Evolutionary conservation across 2,113 vertebrate genomes (phyloP).

Genomic region (Gambusia affinis): DNA sequence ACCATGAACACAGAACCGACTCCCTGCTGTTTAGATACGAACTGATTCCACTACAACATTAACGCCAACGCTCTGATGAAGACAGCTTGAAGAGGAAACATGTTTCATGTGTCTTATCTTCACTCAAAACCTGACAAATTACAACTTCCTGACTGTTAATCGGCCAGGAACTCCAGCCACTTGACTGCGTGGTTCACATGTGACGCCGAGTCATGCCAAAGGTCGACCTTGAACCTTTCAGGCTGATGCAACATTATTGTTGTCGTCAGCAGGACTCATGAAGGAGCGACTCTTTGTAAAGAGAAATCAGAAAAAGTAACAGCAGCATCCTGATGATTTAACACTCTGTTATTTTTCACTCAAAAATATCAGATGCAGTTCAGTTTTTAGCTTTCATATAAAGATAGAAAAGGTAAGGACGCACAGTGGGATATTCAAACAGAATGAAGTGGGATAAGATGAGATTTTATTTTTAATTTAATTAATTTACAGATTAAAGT

Average conservation of each 20-base stretch:
- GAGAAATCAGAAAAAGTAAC: slow-evolving; percentile 28
- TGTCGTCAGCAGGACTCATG: not conserved
- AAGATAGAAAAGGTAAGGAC: not conserved
- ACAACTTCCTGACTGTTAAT: slow-evolving; percentile 1
- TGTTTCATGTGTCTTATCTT: slow-evolving; percentile 18
- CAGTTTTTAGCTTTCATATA: not conserved
- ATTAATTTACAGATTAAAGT: not conserved
- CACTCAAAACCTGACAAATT: not conserved
- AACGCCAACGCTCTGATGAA: not conserved
- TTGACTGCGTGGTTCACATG: slow-evolving; percentile 31
- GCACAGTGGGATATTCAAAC: not conserved
- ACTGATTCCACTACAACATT: not conserved
- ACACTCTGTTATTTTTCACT: not conserved
- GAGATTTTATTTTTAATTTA: not conserved
- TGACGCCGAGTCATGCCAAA: slow-evolving; percentile 27
- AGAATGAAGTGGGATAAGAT: not conserved
- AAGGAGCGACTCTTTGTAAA: slow-evolving; percentile 24
- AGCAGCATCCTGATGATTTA: slow-evolving; percentile 20
- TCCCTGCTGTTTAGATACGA: not conserved
- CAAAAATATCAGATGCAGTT: not conserved
- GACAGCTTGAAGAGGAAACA: not conserved
- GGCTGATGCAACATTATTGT: not conserved
- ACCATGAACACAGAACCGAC: not conserved
- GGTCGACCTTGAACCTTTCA: not conserved
- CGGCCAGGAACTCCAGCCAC: not conserved